phyloP scores from a whole-genome alignment of 2,888 invertebrate species.

The Dicroscelio sp. region DNA sequence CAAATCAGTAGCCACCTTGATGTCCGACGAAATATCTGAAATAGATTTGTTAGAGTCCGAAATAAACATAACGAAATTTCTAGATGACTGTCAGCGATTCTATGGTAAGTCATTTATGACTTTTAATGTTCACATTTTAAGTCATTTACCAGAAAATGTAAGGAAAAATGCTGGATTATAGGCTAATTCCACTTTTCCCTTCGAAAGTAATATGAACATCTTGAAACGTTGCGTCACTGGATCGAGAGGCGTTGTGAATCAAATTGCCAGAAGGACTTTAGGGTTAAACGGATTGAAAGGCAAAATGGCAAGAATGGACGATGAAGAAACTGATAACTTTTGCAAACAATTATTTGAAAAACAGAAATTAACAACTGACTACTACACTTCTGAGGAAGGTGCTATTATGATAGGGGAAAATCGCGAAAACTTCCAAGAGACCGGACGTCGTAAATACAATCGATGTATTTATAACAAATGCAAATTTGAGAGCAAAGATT shows the following conservation, averaged over 20 bases:
- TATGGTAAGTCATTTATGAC: no score
- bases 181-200: conserved; percentile 25
- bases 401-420: conserved; percentile 14
- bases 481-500: conserved; percentile 5
- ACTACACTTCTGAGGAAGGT: conserved; percentile 5
- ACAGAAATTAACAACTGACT: neutral
- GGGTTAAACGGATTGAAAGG: neutral
- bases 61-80: neutral
- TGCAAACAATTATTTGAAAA: neutral
- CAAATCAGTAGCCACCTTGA: conserved; percentile 25
- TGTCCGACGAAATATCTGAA: conserved; percentile 28
- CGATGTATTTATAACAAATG: neutral
- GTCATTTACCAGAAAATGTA: conserved; percentile 8
- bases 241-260: neutral
- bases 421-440: neutral
- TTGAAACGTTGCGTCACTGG: conserved; percentile 23
- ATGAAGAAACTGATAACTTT: neutral
- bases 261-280: conserved; percentile 2
- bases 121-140: conserved; percentile 41
- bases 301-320: neutral
- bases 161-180: neutral
- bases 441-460: no score
- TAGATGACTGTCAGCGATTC: conserved; percentile 28
- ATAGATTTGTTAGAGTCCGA: conserved; percentile 45
- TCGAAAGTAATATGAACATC: conserved; percentile 42